These are phyloP conservation scores for Zaprionus davidi DNA, from an alignment of 1,140 invertebrate species.

Conservation along the genomic window DNA sequence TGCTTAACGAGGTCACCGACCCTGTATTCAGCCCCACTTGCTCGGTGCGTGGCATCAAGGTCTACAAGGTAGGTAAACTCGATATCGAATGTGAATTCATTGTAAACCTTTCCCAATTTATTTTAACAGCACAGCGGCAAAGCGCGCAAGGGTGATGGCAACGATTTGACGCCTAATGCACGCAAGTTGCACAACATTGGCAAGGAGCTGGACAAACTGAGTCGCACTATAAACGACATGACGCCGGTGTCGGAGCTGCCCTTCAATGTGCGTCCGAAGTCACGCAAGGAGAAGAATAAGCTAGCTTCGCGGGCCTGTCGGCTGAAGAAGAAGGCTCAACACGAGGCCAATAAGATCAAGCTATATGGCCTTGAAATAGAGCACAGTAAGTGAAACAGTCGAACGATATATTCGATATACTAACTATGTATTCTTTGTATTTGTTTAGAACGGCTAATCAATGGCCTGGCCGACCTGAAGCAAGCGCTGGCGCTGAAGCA, in stretches of 20 bases:
- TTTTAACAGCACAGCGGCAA: conserved; percentile 89
- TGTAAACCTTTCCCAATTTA: background rate
- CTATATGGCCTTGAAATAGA: conserved; percentile 96
- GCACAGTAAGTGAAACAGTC: conserved; percentile 90
- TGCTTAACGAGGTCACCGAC: conserved; percentile 94
- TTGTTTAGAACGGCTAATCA: conserved; percentile 88
- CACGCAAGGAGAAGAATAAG: conserved; percentile 99
- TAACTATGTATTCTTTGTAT: background rate
- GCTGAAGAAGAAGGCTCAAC: conserved; percentile 97
- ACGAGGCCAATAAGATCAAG: conserved; percentile 98
- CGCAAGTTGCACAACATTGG: conserved; percentile 95
- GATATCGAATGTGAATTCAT: no score
- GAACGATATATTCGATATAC: background rate
- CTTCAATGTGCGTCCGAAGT: conserved; percentile 94
- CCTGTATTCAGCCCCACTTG: conserved; percentile 96
- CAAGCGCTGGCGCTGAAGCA: conserved; percentile 86
- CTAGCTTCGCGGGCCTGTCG: conserved; percentile 97
- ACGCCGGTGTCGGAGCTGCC: conserved; percentile 97
- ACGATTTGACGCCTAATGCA: conserved; percentile 98
- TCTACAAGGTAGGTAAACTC: conserved; percentile 81
- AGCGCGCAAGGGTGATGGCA: conserved; percentile 98
- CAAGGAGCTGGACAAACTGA: conserved; percentile 95
- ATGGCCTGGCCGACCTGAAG: conserved; percentile 88
- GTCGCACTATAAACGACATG: conserved; percentile 96
- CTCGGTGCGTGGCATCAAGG: conserved; percentile 95